These are phyloP conservation scores for Amiota mariae DNA, from an alignment of 2,888 invertebrate genomes.

Conservation along the genomic window DNA sequence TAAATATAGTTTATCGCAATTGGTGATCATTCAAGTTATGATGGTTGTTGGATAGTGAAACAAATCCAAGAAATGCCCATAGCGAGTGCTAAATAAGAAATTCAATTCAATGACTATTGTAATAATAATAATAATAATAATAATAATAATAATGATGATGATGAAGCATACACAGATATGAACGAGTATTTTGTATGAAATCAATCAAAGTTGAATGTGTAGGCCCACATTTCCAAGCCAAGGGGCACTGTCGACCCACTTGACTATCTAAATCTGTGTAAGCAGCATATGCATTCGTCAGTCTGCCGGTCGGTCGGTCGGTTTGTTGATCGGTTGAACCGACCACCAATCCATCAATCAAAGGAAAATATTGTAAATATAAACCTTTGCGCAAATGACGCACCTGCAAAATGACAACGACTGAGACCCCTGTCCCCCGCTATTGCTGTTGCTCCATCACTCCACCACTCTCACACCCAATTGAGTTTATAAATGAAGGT, in stretches of 20 bases:
- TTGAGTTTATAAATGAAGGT: conserved; percentile 4
- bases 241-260: background rate
- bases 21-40: too few species aligned
- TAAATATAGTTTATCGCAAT: too few species aligned
- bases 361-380: background rate
- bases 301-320: conserved; percentile 21
- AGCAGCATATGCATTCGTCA: background rate
- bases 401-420: conserved; percentile 20
- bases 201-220: conserved; percentile 22
- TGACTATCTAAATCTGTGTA: conserved; percentile 24
- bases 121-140: too few species aligned
- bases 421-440: background rate
- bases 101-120: too few species aligned
- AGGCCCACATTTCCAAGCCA: conserved; percentile 1
- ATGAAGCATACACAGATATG: too few species aligned
- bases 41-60: too few species aligned
- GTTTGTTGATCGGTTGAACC: too few species aligned
- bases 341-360: conserved; percentile 21
- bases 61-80: too few species aligned
- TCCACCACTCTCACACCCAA: background rate
- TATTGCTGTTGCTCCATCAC: background rate
- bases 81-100: too few species aligned
- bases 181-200: background rate
- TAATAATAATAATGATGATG: too few species aligned
- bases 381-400: conserved; percentile 15